Conservation (phyloP, 2,797 vertebrate genomes). For the Macropodus opercularis region DNA sequence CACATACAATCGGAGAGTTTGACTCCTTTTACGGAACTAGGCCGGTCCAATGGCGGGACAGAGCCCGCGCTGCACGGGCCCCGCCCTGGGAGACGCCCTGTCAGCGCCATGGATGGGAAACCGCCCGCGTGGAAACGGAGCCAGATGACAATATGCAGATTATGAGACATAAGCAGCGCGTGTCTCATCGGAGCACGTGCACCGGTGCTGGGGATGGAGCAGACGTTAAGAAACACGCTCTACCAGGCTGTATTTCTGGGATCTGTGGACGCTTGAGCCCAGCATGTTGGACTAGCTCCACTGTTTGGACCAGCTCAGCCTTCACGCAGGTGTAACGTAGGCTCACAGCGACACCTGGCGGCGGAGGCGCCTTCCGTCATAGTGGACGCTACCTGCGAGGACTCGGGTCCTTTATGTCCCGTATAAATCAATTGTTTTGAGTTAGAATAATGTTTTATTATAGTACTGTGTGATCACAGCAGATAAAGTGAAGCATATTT, state of each 20-base stretch:
- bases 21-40: slow-evolving; percentile 79
- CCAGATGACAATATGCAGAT: too few species aligned
- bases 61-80: slow-evolving; percentile 34
- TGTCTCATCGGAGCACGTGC: too few species aligned
- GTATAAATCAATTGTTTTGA: too few species aligned
- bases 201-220: background rate
- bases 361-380: background rate
- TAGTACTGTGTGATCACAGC: too few species aligned
- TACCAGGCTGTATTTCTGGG: background rate
- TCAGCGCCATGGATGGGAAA: slow-evolving; percentile 18
- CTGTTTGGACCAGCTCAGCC: too few species aligned
- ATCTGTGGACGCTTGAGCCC: too few species aligned
- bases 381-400: background rate
- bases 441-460: too few species aligned
- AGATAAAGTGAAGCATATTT: too few species aligned
- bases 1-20: slow-evolving; percentile 73
- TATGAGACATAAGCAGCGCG: too few species aligned
- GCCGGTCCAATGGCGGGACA: slow-evolving; percentile 63
- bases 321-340: background rate
- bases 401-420: too few species aligned
- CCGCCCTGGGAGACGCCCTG: slow-evolving; percentile 60
- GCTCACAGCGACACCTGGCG: slow-evolving; percentile 55
- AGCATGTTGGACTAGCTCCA: background rate
- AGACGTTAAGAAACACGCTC: background rate
- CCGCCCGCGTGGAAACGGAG: slow-evolving; percentile 54